Evolutionary conservation across 2,113 vertebrate species (phyloP), one percentile per base, ranked within the genome.

Genomic region (Chaetodon auriga): DNA sequence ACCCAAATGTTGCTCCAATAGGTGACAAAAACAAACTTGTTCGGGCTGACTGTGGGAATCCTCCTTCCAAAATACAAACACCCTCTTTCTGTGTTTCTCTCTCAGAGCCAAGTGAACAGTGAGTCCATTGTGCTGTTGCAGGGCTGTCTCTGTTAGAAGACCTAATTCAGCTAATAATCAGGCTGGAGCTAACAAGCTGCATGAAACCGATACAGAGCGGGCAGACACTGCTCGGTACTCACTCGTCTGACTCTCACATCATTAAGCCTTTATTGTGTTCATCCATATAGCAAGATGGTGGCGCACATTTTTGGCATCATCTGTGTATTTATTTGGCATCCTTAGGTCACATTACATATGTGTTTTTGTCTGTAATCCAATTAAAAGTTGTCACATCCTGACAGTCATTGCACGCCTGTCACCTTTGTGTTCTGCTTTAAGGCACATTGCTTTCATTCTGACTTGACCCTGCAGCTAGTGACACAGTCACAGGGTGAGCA

Each of bases 91-190:
- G 68, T 69, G 57, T 36, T 6, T 54, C 63, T 48, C 57, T 48
- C 55, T 16, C 66, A 30, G 54, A 54, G 49, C n/a, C 25, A n/a
- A 60, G 23, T 35, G 80, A 79, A 91, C 89, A 91, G 82, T 78
- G 5, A 36, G 51, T 13, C 80, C 77, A 81, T 91, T 91, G 89
- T 91, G 45, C 23, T 6, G 2, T 1, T 23, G 62, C 65, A 73
- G 74, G 68, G 51, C 62, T 83, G 65, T 83, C 46, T 68, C 70
- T 79, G 74, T 80, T 69, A 53, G 58, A 80, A 51, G 69, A 72
- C 76, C 82, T 88, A 85, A 88, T 88, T 92, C 81, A 84, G 87
- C 88, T 92, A 92, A 90, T 92, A 77, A 84, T 77, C 66, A 65
- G 53, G 35, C 30, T 58, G n/a, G 36, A 48, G 68, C 60, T 76